phyloP scores from a whole-genome alignment of 2,113 vertebrate species.

The Pseudorectes ferrugineus region DNA sequence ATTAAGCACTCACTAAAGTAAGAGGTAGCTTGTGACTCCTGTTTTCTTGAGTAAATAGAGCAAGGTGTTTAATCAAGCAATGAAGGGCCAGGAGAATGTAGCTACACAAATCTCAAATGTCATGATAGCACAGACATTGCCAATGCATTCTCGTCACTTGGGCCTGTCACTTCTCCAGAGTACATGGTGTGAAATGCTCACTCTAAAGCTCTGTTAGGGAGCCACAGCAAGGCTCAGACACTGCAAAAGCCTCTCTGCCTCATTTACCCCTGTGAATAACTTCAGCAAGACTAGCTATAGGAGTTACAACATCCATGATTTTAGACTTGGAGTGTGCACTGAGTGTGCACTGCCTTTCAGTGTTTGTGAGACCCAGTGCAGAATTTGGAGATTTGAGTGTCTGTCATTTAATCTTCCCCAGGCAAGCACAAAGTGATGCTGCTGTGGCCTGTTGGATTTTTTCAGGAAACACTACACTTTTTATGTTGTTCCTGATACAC shows the following conservation, averaged over 20 bases:
- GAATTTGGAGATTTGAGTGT: neutral
- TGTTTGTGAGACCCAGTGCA: neutral
- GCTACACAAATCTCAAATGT: neutral
- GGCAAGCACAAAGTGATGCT: neutral
- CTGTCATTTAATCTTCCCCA: neutral
- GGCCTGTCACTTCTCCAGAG: neutral
- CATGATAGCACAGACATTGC: neutral
- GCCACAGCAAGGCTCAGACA: neutral
- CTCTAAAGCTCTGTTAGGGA: neutral
- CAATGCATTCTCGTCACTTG: neutral
- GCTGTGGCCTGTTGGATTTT: neutral
- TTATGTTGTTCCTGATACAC: neutral
- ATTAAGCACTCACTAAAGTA: neutral
- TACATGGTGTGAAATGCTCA: neutral
- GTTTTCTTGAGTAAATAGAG: constrained; percentile 38
- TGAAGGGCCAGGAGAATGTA: constrained; percentile 34
- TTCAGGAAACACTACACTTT: neutral
- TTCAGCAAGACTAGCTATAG: neutral
- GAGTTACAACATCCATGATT: neutral
- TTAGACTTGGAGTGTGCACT: neutral
- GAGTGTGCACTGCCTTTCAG: neutral
- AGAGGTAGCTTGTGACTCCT: neutral
- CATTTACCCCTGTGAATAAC: neutral
- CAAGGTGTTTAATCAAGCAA: constrained; percentile 41
- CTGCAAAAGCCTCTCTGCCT: neutral